Percentiles rank a stretch among this genome's conserved stretches.
Evolutionary conservation across 2,797 vertebrate species (phyloP).

Genomic region (Sus cebifrons): DNA sequence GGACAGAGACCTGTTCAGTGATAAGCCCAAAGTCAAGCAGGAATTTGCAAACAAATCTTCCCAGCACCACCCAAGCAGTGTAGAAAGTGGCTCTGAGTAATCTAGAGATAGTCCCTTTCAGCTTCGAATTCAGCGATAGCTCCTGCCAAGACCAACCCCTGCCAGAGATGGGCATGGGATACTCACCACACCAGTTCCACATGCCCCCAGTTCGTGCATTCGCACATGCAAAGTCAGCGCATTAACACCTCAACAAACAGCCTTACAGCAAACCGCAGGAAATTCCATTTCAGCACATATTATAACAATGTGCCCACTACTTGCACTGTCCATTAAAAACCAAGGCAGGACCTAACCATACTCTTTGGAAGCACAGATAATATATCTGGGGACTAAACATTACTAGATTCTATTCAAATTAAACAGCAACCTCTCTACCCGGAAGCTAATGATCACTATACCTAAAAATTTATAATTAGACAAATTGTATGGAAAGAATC

Average conservation of each 20-base stretch:
- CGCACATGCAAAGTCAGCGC: not conserved
- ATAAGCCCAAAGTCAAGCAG: constrained; percentile 10
- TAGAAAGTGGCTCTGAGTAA: constrained; percentile 63
- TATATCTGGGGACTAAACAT: constrained; percentile 11
- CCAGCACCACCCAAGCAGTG: not conserved
- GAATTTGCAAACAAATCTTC: constrained; percentile 62
- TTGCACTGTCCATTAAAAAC: not conserved
- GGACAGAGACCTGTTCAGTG: not conserved
- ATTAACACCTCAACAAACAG: not conserved
- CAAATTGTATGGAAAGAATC: constrained; percentile 76
- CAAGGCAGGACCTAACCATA: not conserved
- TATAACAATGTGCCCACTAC: not conserved
- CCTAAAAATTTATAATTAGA: constrained; percentile 81
- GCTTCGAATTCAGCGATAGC: not conserved
- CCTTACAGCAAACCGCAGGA: not conserved
- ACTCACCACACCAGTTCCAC: not conserved
- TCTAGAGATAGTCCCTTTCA: not conserved
- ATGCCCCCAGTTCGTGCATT: too few relatives aligned
- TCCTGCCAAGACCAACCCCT: not conserved
- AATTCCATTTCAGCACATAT: constrained; percentile 8
- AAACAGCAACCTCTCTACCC: constrained; percentile 71
- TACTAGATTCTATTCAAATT: constrained; percentile 68
- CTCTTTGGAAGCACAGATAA: not conserved
- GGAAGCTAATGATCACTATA: constrained; percentile 78
- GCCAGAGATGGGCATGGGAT: not conserved